These are phyloP conservation scores for Alviniconcha marisindica DNA, from an alignment of 1,140 invertebrate species.

Conservation along the genomic window DNA sequence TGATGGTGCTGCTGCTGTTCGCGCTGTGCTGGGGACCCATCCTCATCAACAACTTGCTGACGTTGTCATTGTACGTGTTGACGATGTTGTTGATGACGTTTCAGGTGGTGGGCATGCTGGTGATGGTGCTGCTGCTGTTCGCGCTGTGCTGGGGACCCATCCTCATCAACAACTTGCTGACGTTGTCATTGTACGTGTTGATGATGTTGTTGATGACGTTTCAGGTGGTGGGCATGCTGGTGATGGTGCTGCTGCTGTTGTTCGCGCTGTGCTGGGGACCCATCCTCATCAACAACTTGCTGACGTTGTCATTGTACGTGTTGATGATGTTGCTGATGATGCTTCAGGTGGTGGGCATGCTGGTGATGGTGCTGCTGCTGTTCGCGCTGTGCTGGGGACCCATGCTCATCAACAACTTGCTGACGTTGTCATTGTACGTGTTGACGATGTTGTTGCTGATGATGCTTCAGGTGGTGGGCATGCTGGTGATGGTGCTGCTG, in stretches of 20 bases:
- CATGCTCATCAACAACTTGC: conserved; percentile 66
- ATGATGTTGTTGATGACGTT: not conserved
- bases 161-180: conserved; percentile 65
- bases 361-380: conserved; percentile 75
- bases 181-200: too few species aligned
- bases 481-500: conserved; percentile 76
- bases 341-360: conserved; percentile 77
- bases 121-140: conserved; percentile 76
- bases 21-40: conserved; percentile 78
- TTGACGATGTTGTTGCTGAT: too few species aligned
- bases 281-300: conserved; percentile 66
- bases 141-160: conserved; percentile 78
- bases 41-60: conserved; percentile 65
- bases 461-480: conserved; percentile 75
- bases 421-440: too few species aligned
- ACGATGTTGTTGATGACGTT: not conserved
- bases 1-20: conserved; percentile 76
- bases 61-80: too few species aligned
- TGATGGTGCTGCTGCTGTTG: conserved; percentile 75
- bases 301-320: too few species aligned
- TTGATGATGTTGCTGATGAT: too few species aligned
- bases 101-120: conserved; percentile 77
- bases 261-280: conserved; percentile 78
- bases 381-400: conserved; percentile 78
- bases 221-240: conserved; percentile 78